A percentile compares a stretch with the other conserved stretches of the same genome.
These are phyloP conservation scores for Trachelipus rathkii DNA, from an alignment of 1,140 invertebrate genomes.

Conservation along the genomic window DNA sequence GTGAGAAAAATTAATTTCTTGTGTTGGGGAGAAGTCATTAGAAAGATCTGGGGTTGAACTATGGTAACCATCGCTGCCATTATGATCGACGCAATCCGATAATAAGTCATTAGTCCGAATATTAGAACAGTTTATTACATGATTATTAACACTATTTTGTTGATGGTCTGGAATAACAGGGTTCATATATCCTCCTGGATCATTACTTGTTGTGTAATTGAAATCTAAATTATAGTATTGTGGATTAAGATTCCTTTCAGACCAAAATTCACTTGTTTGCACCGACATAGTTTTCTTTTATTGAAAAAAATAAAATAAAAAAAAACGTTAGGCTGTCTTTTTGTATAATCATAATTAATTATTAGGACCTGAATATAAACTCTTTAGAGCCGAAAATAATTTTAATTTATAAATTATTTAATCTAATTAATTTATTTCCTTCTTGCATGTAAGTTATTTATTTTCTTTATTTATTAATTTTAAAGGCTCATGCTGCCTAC, in stretches of 20 bases:
- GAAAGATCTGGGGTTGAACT: neutral
- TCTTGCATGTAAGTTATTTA: no score
- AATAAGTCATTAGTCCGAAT: neutral
- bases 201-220: neutral
- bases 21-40: neutral
- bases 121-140: neutral
- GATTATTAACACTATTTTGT: neutral
- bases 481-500: neutral
- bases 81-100: neutral
- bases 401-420: no score
- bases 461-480: no score
- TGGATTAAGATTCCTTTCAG: neutral
- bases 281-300: neutral
- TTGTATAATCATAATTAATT: no score
- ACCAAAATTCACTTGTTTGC: neutral
- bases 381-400: no score
- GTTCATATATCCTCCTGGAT: neutral
- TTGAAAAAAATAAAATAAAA: neutral
- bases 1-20: neutral
- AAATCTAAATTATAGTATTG: neutral
- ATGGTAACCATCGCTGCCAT: neutral
- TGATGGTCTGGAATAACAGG: neutral
- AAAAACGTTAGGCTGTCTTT: no score
- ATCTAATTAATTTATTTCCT: no score
- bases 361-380: no score